These are phyloP conservation scores for Muricea muricata DNA, from an alignment of 92 coral and sea anemone genomes.

Conservation along the genomic window DNA sequence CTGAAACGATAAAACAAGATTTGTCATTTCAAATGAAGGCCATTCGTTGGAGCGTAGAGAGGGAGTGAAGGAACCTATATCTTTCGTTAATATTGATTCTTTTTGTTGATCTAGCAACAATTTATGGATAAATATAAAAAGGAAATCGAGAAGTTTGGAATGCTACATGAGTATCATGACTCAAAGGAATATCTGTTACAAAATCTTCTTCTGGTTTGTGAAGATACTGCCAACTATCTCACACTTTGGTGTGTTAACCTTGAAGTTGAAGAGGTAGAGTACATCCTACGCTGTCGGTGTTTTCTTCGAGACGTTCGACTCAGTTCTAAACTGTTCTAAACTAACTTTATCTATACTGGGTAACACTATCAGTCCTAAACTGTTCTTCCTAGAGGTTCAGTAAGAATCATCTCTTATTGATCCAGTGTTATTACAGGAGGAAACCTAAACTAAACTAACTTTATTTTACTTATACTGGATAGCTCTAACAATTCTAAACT, in stretches of 20 bases:
- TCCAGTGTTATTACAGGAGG: not conserved
- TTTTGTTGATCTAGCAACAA: constrained; percentile 82
- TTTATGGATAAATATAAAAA: constrained; percentile 95
- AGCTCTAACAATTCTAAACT: not conserved
- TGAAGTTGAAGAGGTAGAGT: constrained; percentile 93
- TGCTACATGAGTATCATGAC: constrained; percentile 87
- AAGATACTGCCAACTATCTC: constrained; percentile 94
- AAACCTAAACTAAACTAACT: constrained; percentile 5
- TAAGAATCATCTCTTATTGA: not conserved
- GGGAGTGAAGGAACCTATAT: too few relatives aligned
- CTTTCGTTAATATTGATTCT: not conserved
- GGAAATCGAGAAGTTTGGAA: constrained; percentile 96
- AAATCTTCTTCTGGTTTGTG: constrained; percentile 84
- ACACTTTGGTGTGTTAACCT: constrained; percentile 97
- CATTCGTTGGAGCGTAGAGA: too few relatives aligned
- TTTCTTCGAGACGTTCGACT: too few relatives aligned
- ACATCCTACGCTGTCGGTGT: too few relatives aligned
- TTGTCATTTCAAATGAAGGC: too few relatives aligned
- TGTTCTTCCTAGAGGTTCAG: not conserved
- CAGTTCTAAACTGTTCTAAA: not conserved
- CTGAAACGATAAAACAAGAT: too few relatives aligned
- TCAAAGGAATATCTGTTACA: constrained; percentile 82
- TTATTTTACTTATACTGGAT: not conserved
- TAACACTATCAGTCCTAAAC: not conserved
- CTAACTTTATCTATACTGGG: not conserved